Evolutionary conservation across 2,888 invertebrate genomes (phyloP).

Genomic region (Polyommatus iphigenia): DNA sequence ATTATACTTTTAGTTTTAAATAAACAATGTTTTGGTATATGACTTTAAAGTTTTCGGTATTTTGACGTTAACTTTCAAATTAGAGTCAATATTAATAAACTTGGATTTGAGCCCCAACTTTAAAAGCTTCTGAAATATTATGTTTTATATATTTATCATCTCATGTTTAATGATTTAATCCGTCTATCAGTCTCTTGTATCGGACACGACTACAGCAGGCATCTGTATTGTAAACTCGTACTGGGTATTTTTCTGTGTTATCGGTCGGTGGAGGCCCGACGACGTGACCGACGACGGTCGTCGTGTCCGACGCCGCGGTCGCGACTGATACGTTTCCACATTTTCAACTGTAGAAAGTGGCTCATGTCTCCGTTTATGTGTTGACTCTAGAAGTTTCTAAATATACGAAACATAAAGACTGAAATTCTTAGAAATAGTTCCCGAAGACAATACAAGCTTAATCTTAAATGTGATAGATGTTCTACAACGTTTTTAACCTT

Average conservation of each 20-base stretch:
- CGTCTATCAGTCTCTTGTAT: neutral
- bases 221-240: neutral
- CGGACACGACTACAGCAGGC: neutral
- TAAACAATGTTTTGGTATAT: conserved; percentile 14
- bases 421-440: conserved; percentile 51
- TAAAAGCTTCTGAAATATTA: neutral
- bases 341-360: conserved; percentile 7
- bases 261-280: neutral
- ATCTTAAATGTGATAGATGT: conserved; percentile 68
- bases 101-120: neutral
- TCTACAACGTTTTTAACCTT: conserved; percentile 64
- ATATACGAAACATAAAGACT: conserved; percentile 57
- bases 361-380: neutral
- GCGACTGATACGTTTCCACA: neutral
- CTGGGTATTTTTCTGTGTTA: neutral
- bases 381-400: conserved; percentile 23
- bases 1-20: conserved; percentile 18
- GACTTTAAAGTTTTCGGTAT: conserved; percentile 23
- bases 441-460: conserved; percentile 7
- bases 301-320: conserved; percentile 7
- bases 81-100: neutral
- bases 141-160: neutral
- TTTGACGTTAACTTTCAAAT: neutral
- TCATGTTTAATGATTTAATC: neutral
- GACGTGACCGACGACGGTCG: neutral